Evolutionary conservation across 2,888 invertebrate genomes (phyloP), one percentile per base, ranked within the genome.

Genomic region (Chrysolina oricalcia): DNA sequence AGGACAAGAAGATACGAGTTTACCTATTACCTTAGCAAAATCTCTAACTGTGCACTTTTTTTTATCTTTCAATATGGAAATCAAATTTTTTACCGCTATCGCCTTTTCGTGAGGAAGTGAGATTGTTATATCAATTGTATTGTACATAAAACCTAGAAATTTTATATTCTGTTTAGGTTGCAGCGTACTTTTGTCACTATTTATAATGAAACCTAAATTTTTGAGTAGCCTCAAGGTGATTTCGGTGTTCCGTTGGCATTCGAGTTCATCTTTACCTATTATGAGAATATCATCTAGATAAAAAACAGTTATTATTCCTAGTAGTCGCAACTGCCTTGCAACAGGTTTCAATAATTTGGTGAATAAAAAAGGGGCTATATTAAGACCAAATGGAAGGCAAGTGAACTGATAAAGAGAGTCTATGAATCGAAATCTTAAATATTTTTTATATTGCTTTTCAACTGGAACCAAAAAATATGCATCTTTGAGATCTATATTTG

Each of bases 331-430:
- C 19, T 50, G 23, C 13, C 46, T 50, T 23, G 78, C 46, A 11
- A 82, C 74, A 35, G 80, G 80, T 72, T 81, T 82, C 50, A 84
- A 35, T n/a, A 84, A 46, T 72, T 85, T 84, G 9, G 84, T 83
- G 71, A 84, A 84, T 13, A 83, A 63, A 27, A 27, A n/a, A 27
- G 5, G 2, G 27, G 27, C 27, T 27, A 3, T 27, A 27, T 27
- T 27, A 5, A 27, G 27, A 27, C 27, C 27, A 65, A 83, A 83
- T 11, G 84, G 84, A 9, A 84, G 67, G 19, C 77, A 79, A 10
- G 67, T 77, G 62, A 80, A 85, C 69, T 83, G 76, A 66, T 75
- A 85, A n/a, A 80, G 9, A 10, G 72, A 76, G 0, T 62, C 74
- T 17, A 77, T 15, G 65, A 81, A 84, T 4, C 13, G 13, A 56